phyloP scores from a whole-genome alignment of 2,113 vertebrate species.

The Gorsachius goisagi region DNA sequence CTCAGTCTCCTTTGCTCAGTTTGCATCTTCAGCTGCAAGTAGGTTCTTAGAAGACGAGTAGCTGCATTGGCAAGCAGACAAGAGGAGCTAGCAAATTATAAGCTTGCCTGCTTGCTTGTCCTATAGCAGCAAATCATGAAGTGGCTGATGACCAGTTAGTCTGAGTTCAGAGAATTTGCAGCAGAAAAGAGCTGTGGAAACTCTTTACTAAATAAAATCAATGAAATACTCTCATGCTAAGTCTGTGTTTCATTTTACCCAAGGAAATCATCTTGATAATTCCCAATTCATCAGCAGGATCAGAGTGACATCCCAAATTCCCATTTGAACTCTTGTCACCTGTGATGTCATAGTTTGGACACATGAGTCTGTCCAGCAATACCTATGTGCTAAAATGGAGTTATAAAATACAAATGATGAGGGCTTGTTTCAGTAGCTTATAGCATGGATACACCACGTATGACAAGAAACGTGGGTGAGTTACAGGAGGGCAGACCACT shows the following conservation, averaged over 20 bases:
- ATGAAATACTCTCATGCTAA: neutral
- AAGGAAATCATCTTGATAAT: neutral
- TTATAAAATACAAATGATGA: neutral
- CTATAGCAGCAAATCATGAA: neutral
- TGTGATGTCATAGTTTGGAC: neutral
- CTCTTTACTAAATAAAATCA: neutral
- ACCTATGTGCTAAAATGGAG: neutral
- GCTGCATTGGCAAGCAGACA: neutral
- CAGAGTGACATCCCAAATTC: neutral
- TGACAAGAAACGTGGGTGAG: accelerated
- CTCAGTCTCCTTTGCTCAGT: neutral
- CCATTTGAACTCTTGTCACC: neutral
- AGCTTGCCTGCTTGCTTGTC: neutral
- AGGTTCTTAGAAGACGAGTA: neutral
- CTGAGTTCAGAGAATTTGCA: neutral
- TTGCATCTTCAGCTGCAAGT: neutral
- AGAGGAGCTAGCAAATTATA: neutral
- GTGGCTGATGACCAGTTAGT: neutral
- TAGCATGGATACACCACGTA: neutral
- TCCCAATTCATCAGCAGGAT: neutral
- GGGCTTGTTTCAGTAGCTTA: neutral
- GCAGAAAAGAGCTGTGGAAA: neutral
- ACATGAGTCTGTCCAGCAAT: neutral
- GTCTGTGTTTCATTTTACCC: neutral
- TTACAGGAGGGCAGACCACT: neutral